Evolutionary conservation across 2,113 vertebrate genomes (phyloP), one percentile per base, ranked within the genome.

Genomic region (Aphyosemion australe): DNA sequence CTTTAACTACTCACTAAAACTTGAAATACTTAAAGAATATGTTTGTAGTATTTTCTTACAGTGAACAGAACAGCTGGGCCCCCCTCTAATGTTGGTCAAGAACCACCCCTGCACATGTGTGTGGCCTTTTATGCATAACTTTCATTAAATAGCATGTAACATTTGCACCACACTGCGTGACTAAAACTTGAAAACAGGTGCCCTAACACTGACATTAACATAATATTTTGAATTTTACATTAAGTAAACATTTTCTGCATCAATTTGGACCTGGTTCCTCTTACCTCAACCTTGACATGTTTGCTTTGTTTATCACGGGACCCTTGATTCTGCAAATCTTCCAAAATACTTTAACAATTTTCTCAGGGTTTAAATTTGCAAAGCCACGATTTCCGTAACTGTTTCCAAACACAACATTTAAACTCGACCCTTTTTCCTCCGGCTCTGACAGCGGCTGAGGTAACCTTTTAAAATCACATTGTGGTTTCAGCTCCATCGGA

Each of bases 121-220:
- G n/a, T n/a, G n/a, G 26, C 26, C 26, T 26, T 26, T 26, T 26
- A 26, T 26, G 26, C 3, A 26, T 5, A 26, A 26, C 26, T 26
- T 26, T 26, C 15, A 14, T 69, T 45, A 56, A n/a, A n/a, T n/a
- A 42, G 57, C 26, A 68, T 66, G 34, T 57, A 26, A n/a, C 26
- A 13, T 69, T 80, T 65, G 12, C 20, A 60, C 48, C 1, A 26
- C 12, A 26, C 61, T 54, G 20, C 46, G 56, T 61, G 18, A 64
- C 39, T 46, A 15, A 31, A 45, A 46, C 3, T 32, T 18, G 21
- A 39, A 60, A 52, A 50, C 7, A 51, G 12, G 26, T 26, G 26
- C 26, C 26, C 26, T 26, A 26, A 26, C 26, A 26, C 26, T 26
- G 26, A 26, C 26, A 26, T 26, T 26, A 26, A 26, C 26, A 26